These are phyloP conservation scores for Cryptus armator DNA, from an alignment of 2,888 invertebrate species.

Conservation along the genomic window DNA sequence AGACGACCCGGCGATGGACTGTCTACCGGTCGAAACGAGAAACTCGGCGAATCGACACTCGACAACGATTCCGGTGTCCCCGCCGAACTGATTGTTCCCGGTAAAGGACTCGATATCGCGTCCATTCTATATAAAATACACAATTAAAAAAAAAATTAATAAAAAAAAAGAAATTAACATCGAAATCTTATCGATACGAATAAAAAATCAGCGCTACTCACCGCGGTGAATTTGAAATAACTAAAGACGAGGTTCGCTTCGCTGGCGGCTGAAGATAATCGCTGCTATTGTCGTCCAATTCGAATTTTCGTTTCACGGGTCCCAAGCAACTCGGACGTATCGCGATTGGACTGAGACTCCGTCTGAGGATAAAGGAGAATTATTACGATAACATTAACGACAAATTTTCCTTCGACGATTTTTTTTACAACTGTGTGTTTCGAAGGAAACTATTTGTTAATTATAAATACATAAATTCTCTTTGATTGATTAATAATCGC, in stretches of 20 bases:
- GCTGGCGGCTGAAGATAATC: constrained; percentile 83
- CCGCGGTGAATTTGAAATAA: constrained; percentile 83
- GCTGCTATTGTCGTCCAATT: constrained; percentile 86
- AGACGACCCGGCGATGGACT: constrained; percentile 86
- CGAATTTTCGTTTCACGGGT: constrained; percentile 88
- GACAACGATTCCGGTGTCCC: constrained; percentile 88
- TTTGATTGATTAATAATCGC: no score
- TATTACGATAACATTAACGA: constrained; percentile 9
- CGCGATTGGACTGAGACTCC: constrained; percentile 95
- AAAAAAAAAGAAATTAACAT: background rate
- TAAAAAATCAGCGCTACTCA: constrained; percentile 65
- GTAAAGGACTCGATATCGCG: constrained; percentile 85
- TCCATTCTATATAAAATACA: constrained; percentile 78
- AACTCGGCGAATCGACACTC: constrained; percentile 88
- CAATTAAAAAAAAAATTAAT: constrained; percentile 17
- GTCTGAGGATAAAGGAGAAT: constrained; percentile 79
- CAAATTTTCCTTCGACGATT: background rate
- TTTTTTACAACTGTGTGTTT: background rate
- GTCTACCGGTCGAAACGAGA: constrained; percentile 86
- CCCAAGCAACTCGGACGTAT: constrained; percentile 88
- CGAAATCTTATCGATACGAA: background rate
- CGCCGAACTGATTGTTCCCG: constrained; percentile 87
- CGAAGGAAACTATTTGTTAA: no score
- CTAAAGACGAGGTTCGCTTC: constrained; percentile 82
- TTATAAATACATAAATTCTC: background rate